phyloP scores from a whole-genome alignment of 92 coral and sea anemone species.

The Isaurus tuberculatus region DNA sequence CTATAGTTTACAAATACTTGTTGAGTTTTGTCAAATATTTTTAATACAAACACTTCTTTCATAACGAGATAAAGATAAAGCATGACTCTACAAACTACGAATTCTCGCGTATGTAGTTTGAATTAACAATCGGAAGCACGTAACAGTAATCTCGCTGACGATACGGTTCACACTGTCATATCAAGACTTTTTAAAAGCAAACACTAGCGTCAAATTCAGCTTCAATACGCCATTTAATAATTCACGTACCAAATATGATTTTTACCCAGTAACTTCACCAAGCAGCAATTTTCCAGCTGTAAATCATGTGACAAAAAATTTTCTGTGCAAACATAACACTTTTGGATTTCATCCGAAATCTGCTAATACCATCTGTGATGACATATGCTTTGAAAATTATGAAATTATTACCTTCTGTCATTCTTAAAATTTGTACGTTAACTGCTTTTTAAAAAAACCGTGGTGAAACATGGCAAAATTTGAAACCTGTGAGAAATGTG shows the following conservation, averaged over 20 bases:
- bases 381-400: not conserved
- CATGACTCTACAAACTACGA: too few species aligned
- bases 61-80: too few species aligned
- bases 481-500: slow-evolving; percentile 28
- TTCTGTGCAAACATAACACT: too few species aligned
- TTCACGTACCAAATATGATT: slow-evolving; percentile 10
- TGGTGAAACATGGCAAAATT: slow-evolving; percentile 16
- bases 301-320: not conserved
- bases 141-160: too few species aligned
- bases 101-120: too few species aligned
- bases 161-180: not conserved
- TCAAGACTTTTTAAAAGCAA: not conserved
- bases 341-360: not conserved
- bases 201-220: not conserved
- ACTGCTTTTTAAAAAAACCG: not conserved
- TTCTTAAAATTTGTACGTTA: not conserved
- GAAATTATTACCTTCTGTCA: not conserved
- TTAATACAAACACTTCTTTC: too few species aligned
- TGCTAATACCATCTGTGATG: not conserved
- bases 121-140: too few species aligned
- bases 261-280: slow-evolving; percentile 5
- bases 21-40: too few species aligned
- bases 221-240: slow-evolving; percentile 44
- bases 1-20: too few species aligned
- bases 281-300: not conserved